Evolutionary conservation across 2,113 vertebrate species (phyloP).

Genomic region (Syngnathus typhle): DNA sequence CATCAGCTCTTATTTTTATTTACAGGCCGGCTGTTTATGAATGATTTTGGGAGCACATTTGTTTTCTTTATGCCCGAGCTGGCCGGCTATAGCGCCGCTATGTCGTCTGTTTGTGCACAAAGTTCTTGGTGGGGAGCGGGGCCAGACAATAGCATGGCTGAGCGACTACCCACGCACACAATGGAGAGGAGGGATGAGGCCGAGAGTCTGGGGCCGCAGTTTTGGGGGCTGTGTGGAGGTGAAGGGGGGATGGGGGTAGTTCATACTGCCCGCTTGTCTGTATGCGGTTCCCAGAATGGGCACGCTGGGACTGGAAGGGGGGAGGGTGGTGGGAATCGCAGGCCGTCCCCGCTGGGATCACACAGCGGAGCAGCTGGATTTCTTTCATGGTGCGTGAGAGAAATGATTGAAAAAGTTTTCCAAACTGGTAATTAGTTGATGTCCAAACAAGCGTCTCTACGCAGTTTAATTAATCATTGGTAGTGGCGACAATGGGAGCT

Average conservation of each 20-base stretch:
- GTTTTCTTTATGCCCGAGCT: slow-evolving; percentile 68
- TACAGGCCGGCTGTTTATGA: slow-evolving; percentile 47
- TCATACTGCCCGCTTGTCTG: slow-evolving; percentile 61
- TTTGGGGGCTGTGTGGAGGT: slow-evolving; percentile 45
- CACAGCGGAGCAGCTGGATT: slow-evolving; percentile 71
- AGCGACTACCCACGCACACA: slow-evolving; percentile 70
- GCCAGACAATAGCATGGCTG: slow-evolving; percentile 70
- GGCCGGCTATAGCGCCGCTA: slow-evolving; percentile 55
- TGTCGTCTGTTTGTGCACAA: slow-evolving; percentile 68
- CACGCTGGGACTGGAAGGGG: slow-evolving; percentile 58
- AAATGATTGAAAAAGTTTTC: slow-evolving; percentile 70
- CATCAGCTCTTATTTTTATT: slow-evolving; percentile 54
- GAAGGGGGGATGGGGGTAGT: slow-evolving; percentile 45
- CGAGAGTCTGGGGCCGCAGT: slow-evolving; percentile 57
- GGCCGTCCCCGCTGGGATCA: slow-evolving; percentile 63
- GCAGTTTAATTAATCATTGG: neutral
- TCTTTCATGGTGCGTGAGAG: slow-evolving; percentile 67
- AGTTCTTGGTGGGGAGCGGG: slow-evolving; percentile 65
- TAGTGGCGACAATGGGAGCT: slow-evolving; percentile 43
- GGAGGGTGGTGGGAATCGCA: slow-evolving; percentile 69
- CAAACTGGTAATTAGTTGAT: slow-evolving; percentile 54
- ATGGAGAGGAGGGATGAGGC: slow-evolving; percentile 68
- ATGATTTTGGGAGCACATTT: slow-evolving; percentile 68
- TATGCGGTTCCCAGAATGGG: slow-evolving; percentile 58
- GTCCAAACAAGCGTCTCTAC: slow-evolving; percentile 5